Percentiles rank a stretch among this genome's conserved stretches.
phyloP scores from a whole-genome alignment of 2,888 invertebrate genomes.

The Chalcosyrphus nemorum region DNA sequence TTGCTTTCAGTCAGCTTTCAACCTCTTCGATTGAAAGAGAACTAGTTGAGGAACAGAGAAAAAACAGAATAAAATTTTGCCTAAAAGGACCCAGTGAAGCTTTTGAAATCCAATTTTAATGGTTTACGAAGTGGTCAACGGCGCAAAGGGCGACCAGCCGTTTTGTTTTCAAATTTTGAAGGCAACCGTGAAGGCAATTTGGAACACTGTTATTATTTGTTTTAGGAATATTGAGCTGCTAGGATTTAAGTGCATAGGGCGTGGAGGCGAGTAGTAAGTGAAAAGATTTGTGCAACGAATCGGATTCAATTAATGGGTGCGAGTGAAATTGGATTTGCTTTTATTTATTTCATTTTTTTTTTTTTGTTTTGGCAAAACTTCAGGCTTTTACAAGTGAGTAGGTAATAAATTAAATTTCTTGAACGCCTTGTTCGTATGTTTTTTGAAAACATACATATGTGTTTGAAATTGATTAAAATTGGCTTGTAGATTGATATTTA shows the following conservation, averaged over 20 bases:
- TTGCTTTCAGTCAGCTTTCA: conserved; percentile 11
- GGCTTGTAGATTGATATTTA: neutral
- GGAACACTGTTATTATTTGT: conserved; percentile 26
- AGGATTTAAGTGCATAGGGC: conserved; percentile 8
- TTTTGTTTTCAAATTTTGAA: conserved; percentile 14
- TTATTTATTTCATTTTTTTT: too few species aligned
- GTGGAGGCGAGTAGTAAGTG: too few species aligned
- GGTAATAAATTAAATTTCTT: neutral
- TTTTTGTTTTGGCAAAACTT: neutral
- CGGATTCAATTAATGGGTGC: neutral
- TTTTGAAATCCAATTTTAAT: conserved; percentile 57
- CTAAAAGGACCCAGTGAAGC: conserved; percentile 13
- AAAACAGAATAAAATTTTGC: conserved; percentile 5
- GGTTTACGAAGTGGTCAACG: conserved; percentile 53
- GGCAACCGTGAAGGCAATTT: conserved; percentile 1
- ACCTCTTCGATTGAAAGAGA: conserved; percentile 24
- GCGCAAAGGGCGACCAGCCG: neutral
- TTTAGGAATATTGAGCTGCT: conserved; percentile 4
- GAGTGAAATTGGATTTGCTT: neutral
- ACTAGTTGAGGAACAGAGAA: neutral
- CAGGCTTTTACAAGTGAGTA: neutral
- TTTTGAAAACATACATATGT: neutral
- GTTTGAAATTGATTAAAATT: neutral
- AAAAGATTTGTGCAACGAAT: neutral
- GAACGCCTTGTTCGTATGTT: neutral